Evolutionary conservation across 2,113 vertebrate species (phyloP).

Genomic region (Oryzias javanicus): DNA sequence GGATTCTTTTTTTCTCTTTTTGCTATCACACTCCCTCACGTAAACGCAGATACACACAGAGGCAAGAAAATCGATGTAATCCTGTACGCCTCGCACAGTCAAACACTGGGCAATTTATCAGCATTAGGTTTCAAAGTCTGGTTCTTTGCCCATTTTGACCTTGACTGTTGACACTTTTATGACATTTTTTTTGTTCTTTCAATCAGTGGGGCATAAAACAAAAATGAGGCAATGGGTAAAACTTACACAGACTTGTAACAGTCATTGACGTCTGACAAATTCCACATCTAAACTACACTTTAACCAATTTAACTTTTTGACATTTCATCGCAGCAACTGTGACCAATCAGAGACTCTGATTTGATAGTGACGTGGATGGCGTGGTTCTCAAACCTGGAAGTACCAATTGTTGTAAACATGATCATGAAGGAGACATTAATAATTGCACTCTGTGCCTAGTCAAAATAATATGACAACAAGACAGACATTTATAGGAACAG

Average conservation of each 20-base stretch:
- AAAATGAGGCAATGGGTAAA: background rate
- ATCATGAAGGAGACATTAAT: no score
- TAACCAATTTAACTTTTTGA: no score
- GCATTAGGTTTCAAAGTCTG: conserved; percentile 65
- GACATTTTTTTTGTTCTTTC: background rate
- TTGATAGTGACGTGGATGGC: no score
- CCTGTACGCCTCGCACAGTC: conserved; percentile 64
- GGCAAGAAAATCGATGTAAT: conserved; percentile 66
- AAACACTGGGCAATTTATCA: conserved; percentile 69
- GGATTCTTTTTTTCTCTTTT: conserved; percentile 29
- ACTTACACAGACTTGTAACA: background rate
- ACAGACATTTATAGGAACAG: no score
- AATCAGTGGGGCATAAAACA: conserved; percentile 1
- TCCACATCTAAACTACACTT: no score
- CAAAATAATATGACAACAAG: no score
- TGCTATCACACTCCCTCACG: conserved; percentile 47
- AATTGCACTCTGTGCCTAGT: no score
- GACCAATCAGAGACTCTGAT: no score
- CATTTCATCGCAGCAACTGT: no score
- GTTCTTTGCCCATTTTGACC: conserved; percentile 47
- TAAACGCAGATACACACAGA: conserved; percentile 42
- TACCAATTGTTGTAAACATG: no score
- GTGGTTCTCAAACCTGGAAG: no score
- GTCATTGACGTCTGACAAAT: conserved; percentile 14
- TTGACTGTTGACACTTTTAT: conserved; percentile 41